Conservation (phyloP, 2,797 vertebrate species). For the Meriones psammophilus region DNA sequence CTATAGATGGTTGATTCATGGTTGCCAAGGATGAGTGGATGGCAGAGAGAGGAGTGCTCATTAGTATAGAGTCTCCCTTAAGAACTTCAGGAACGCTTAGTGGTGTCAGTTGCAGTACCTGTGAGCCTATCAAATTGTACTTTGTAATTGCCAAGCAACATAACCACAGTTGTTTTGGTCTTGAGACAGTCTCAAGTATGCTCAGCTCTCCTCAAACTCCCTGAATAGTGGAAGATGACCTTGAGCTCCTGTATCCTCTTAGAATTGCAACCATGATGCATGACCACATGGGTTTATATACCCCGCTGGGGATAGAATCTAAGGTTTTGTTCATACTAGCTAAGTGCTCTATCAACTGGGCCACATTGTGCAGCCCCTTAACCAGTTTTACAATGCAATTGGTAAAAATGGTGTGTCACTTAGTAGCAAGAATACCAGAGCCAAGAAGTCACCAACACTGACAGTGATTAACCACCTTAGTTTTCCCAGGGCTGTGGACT, state of each 20-base stretch:
- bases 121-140: background rate
- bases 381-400: background rate
- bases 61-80: background rate
- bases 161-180: background rate
- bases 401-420: background rate
- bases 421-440: background rate
- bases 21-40: background rate
- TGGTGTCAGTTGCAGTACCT: background rate
- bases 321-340: background rate
- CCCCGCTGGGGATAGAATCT: background rate
- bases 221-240: background rate
- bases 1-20: background rate
- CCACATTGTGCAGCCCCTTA: background rate
- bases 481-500: background rate
- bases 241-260: background rate
- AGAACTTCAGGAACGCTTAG: slow-evolving; percentile 46
- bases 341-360: background rate
- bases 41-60: background rate
- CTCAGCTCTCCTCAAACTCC: background rate
- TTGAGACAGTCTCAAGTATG: background rate
- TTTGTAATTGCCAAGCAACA: background rate
- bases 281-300: background rate
- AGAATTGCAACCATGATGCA: background rate
- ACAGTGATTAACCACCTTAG: background rate
- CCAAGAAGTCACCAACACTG: background rate